Evolutionary conservation across 2,888 invertebrate species (phyloP), one percentile per base, ranked within the genome.

Genomic region (Limenitis camilla): DNA sequence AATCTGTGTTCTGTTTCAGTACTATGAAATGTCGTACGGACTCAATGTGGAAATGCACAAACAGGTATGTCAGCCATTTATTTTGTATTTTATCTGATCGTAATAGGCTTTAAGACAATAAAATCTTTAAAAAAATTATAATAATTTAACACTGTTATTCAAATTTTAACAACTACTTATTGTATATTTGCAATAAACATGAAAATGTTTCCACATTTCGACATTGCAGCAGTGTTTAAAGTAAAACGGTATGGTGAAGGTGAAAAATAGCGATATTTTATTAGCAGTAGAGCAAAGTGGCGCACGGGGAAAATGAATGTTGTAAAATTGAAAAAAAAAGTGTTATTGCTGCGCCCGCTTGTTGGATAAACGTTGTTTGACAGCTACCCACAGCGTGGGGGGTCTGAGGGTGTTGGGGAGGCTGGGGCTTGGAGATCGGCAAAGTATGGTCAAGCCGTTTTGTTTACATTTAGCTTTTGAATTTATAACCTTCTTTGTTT

Each of bases 11-110:
- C 76, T 88, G 85, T 94, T 94, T 73, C 93, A 96, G 96, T 97
- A 97, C 89, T 97, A 97, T 90, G 98, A 98, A 91, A 97, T 97
- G 96, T 96, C 96, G 53, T 97, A 97, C 89, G 96, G 96, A 71
- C 93, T 97, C 87, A 97, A 97, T 89, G 96, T 96, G 79, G 98
- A 98, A 90, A 96, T 97, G 96, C 96, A 96, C 88, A 97, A 97
- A 91, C 97, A 97, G 94, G 95, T 95, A 89, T 89, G 91, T 80
- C 56, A 57, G 50, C 49, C 44, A 58, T 57, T 55, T 45, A 56
- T 47, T 8, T 49, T 52, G 49, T n/a, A 30, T 38, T 39, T 49
- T 47, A 38, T 36, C 38, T 11, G 53, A 19, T 19, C 19, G 19
- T 19, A 19, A 19, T 19, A 2, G 19, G 19, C 3, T 19, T 19